Evolutionary conservation across 2,888 invertebrate species (phyloP), one percentile per base, ranked within the genome.

Genomic region (Protodeltote pygarga): DNA sequence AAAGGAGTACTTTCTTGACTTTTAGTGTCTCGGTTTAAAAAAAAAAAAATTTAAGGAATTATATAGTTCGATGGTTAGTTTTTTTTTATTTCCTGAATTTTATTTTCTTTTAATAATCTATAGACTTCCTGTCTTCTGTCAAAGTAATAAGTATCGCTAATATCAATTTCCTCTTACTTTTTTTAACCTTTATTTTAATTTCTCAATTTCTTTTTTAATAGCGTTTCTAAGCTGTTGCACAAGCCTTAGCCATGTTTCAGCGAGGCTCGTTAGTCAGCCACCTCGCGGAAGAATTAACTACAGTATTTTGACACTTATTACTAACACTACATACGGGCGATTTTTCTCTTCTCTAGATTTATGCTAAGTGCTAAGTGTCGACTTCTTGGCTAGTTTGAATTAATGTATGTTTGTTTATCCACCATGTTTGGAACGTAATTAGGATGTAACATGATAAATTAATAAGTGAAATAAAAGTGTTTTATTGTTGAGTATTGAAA

Each of bases 241-340:
- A 17, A 25, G 24, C 68, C 17, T 52, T 48, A 58, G 73, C 76
- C 68, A 81, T 83, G 77, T 81, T 85, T 84, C 70, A 81, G 79
- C 71, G 69, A 74, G 73, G 66, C 84, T 88, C 87, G 85, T 89
- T 89, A 89, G 86, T 82, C 80, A 81, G 71, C 71, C 81, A 88
- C 87, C 85, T 88, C 83, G 75, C 77, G 20, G 71, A 85, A 87
- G 83, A 86, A 87, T 87, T 86, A 85, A 81, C 85, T 77, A 77
- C 74, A 81, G 86, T 81, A 85, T 87, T 87, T 85, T 87, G 88
- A 89, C 87, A 84, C 88, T 87, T 87, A 89, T 87, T 88, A 81
- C 85, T 75, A 72, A 76, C 76, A 65, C 65, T 63, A 70, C 65
- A 74, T 67, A 63, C 61, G 62, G 57, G 55, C 61, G 69, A 65